Evolutionary conservation across 2,797 vertebrate species (phyloP).

Genomic region (Neosalanx taihuensis): DNA sequence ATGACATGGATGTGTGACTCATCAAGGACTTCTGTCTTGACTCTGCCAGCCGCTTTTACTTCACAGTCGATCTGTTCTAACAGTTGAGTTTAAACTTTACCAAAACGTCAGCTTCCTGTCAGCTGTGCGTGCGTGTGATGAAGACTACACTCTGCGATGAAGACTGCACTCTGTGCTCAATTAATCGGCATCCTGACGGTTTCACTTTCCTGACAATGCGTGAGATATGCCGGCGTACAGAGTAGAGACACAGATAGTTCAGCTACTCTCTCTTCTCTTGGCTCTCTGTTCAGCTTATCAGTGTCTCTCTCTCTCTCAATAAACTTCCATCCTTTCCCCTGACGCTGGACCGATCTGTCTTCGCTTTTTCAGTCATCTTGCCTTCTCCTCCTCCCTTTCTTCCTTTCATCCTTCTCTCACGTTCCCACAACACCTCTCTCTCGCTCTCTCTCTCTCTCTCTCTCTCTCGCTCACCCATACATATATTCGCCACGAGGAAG

Average conservation of each 20-base stretch:
- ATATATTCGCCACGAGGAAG: background rate
- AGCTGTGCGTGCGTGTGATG: too few relatives aligned
- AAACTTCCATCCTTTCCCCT: background rate
- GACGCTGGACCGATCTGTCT: background rate
- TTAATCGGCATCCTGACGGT: too few relatives aligned
- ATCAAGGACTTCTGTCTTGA: too few relatives aligned
- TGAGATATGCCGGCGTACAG: background rate
- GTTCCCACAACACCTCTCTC: background rate
- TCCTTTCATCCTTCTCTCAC: conserved; percentile 5
- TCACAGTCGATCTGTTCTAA: too few relatives aligned
- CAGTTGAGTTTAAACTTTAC: too few relatives aligned
- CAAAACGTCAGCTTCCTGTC: too few relatives aligned
- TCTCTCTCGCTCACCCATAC: too few relatives aligned
- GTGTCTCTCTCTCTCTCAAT: background rate
- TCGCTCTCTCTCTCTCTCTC: background rate
- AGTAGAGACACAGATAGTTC: background rate
- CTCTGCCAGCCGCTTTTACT: too few relatives aligned
- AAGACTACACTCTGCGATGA: too few relatives aligned
- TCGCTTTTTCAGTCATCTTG: background rate
- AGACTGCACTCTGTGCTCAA: too few relatives aligned
- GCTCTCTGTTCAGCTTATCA: too few relatives aligned
- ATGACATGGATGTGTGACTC: too few relatives aligned
- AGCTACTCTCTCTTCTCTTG: conserved; percentile 1
- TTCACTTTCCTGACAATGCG: background rate
- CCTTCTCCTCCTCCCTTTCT: background rate